phyloP scores from a whole-genome alignment of 2,113 vertebrate species.

The Ailuropoda melanoleuca region DNA sequence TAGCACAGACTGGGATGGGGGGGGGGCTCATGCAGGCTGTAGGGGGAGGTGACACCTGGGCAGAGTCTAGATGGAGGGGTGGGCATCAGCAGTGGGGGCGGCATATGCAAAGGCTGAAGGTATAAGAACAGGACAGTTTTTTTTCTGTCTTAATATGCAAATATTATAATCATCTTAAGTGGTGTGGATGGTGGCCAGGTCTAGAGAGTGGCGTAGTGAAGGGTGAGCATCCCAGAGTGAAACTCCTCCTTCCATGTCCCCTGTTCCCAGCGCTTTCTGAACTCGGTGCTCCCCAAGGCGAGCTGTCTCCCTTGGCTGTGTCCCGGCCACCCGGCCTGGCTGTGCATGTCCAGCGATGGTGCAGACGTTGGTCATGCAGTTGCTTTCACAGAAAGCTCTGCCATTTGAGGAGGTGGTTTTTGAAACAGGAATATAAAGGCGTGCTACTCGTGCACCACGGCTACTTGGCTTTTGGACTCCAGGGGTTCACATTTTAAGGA shows the following conservation, averaged over 20 bases:
- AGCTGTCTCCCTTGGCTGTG: rapidly evolving
- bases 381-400: background rate
- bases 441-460: background rate
- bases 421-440: background rate
- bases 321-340: background rate
- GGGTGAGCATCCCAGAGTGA: background rate
- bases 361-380: background rate
- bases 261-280: background rate
- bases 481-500: background rate
- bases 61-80: background rate
- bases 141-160: background rate
- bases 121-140: background rate
- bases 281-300: background rate
- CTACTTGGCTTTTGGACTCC: background rate
- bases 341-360: rapidly evolving
- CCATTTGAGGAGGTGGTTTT: background rate
- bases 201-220: background rate
- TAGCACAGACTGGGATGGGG: background rate
- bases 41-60: background rate
- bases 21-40: background rate
- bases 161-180: no score
- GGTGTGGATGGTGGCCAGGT: background rate
- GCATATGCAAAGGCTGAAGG: background rate
- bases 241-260: background rate
- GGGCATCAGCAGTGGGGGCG: background rate